Evolutionary conservation across 2,888 invertebrate genomes (phyloP).

Genomic region (Cephus runcator): DNA sequence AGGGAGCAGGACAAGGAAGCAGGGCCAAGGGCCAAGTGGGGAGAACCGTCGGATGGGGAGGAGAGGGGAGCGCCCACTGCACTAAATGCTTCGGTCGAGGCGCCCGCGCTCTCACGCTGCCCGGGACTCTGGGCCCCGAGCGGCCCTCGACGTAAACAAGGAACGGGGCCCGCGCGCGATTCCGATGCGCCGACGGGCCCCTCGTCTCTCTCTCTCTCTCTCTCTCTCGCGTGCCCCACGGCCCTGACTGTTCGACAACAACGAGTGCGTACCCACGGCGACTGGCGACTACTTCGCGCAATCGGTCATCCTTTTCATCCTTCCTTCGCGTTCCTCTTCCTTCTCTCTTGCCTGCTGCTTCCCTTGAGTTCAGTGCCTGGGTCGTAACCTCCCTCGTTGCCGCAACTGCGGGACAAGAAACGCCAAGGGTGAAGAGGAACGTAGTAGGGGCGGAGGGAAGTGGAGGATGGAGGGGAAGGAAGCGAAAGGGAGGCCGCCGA

Average conservation of each 20-base stretch:
- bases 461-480: background rate
- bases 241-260: background rate
- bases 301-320: too few species aligned
- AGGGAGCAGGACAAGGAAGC: background rate
- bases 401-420: too few species aligned
- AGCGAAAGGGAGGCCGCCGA: slow-evolving; percentile 10
- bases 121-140: slow-evolving; percentile 26
- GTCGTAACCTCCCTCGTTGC: background rate
- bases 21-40: slow-evolving; percentile 13
- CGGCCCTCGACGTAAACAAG: slow-evolving; percentile 32
- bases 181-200: background rate
- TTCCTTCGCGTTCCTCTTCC: background rate
- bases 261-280: too few species aligned
- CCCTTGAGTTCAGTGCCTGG: background rate
- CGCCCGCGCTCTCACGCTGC: slow-evolving; percentile 49
- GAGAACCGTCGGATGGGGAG: slow-evolving; percentile 7
- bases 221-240: background rate
- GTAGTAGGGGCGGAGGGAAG: too few species aligned
- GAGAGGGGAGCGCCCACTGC: slow-evolving; percentile 43
- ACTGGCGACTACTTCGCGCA: too few species aligned
- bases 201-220: background rate
- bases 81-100: slow-evolving; percentile 53
- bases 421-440: too few species aligned
- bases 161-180: slow-evolving; percentile 15
- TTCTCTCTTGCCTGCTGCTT: background rate